These are phyloP conservation scores for Allobates femoralis DNA, from an alignment of 2,797 vertebrate genomes.

Conservation along the genomic window DNA sequence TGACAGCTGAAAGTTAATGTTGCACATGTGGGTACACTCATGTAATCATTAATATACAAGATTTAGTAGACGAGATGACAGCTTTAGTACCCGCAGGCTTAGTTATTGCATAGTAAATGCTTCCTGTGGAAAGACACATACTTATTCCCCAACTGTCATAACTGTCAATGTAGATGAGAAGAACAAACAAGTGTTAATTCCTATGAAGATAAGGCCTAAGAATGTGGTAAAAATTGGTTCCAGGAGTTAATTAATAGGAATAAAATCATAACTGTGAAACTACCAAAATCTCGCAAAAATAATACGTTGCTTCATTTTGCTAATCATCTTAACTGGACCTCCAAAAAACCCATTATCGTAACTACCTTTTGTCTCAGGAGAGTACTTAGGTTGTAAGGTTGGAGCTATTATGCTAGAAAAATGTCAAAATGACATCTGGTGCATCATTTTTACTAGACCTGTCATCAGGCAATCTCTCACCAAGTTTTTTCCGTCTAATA, in stretches of 20 bases:
- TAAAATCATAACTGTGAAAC: constrained; percentile 35
- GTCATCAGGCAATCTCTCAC: neutral
- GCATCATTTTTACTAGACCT: neutral
- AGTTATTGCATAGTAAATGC: constrained; percentile 67
- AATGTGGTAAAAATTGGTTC: constrained; percentile 66
- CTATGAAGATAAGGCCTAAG: constrained; percentile 62
- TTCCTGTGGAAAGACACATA: constrained; percentile 63
- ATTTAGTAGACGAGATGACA: constrained; percentile 67
- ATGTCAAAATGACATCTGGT: neutral
- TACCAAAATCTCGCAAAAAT: constrained; percentile 13
- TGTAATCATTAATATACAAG: constrained; percentile 74
- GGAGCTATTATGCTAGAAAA: neutral
- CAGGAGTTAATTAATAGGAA: constrained; percentile 58
- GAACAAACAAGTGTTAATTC: constrained; percentile 61
- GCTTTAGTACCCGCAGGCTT: constrained; percentile 65
- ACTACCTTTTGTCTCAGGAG: neutral
- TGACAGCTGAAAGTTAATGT: constrained; percentile 63
- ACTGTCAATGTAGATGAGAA: constrained; percentile 64
- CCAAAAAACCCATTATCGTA: neutral
- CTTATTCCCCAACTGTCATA: constrained; percentile 64
- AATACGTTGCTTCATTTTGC: neutral
- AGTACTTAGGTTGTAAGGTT: neutral
- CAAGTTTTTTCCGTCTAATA: too few relatives aligned
- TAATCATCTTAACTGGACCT: neutral
- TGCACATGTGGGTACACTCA: constrained; percentile 67